Evolutionary conservation across 2,113 vertebrate genomes (phyloP).

Genomic region (Xiphophorus couchianus): DNA sequence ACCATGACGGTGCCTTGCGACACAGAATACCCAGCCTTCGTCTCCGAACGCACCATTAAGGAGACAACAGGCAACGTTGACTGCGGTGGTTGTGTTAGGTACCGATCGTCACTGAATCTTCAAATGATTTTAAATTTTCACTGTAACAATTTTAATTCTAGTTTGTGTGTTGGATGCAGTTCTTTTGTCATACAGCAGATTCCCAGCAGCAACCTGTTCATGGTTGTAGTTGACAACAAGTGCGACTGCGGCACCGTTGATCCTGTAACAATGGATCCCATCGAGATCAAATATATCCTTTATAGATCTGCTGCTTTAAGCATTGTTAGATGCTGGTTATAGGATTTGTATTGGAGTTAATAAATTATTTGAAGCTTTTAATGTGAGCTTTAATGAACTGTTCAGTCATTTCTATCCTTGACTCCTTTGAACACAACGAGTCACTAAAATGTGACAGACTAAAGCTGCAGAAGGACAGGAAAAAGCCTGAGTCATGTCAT

Average conservation of each 20-base stretch:
- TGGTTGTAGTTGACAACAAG: slow-evolving; percentile 98
- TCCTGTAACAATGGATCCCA: slow-evolving; percentile 94
- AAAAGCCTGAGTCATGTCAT: slow-evolving; percentile 96
- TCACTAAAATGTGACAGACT: slow-evolving; percentile 95
- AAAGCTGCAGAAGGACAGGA: slow-evolving; percentile 97
- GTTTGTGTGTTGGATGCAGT: slow-evolving; percentile 72
- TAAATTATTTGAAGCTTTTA: background rate
- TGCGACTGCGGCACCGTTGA: slow-evolving; percentile 89
- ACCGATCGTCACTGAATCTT: slow-evolving; percentile 40
- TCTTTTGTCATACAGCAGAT: slow-evolving; percentile 99
- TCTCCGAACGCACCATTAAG: slow-evolving; percentile 98
- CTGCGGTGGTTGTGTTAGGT: slow-evolving; percentile 94
- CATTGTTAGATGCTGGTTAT: background rate
- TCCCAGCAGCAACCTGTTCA: slow-evolving; percentile 98
- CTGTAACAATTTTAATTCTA: background rate
- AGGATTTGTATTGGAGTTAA: background rate
- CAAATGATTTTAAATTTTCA: background rate
- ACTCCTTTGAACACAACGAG: slow-evolving; percentile 95
- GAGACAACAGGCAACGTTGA: slow-evolving; percentile 94
- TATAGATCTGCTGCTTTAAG: background rate
- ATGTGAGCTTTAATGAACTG: background rate
- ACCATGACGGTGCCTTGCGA: slow-evolving; percentile 95
- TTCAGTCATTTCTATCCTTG: slow-evolving; percentile 77
- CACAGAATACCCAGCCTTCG: slow-evolving; percentile 96
- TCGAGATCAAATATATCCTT: slow-evolving; percentile 99